These are phyloP conservation scores for Drosophila kokeensis DNA, from an alignment of 2,888 invertebrate genomes.

Conservation along the genomic window DNA sequence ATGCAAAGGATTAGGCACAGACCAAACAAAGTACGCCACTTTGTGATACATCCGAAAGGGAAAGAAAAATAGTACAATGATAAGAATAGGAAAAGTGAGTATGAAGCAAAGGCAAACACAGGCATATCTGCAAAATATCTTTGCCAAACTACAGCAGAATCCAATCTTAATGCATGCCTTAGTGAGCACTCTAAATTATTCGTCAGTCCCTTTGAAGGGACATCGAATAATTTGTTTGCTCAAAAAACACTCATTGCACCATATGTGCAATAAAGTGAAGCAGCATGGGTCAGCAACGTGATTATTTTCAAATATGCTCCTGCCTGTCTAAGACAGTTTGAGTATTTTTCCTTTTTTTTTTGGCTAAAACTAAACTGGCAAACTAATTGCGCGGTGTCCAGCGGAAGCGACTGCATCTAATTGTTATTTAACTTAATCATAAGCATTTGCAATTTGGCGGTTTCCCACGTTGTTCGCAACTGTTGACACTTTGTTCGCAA, in stretches of 20 bases:
- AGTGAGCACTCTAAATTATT: background rate
- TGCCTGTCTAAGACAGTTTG: background rate
- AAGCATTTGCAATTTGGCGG: constrained; percentile 62
- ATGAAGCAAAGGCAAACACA: constrained; percentile 1
- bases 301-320: background rate
- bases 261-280: background rate
- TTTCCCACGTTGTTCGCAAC: constrained; percentile 31
- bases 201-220: background rate
- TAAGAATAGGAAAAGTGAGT: constrained; percentile 7
- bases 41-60: background rate
- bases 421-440: constrained; percentile 75
- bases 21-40: constrained; percentile 30
- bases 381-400: constrained; percentile 8
- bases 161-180: background rate
- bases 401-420: constrained; percentile 58
- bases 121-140: background rate
- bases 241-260: background rate
- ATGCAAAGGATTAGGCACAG: constrained; percentile 57
- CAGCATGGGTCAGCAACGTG: background rate
- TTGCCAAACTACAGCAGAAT: background rate
- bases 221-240: background rate
- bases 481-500: constrained; percentile 79
- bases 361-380: background rate
- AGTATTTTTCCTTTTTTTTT: background rate
- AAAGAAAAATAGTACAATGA: background rate